A percentile compares a stretch with the other conserved stretches of the same genome.
Evolutionary conservation across 2,113 vertebrate species (phyloP).

Genomic region (Plecturocebus donacophilus): DNA sequence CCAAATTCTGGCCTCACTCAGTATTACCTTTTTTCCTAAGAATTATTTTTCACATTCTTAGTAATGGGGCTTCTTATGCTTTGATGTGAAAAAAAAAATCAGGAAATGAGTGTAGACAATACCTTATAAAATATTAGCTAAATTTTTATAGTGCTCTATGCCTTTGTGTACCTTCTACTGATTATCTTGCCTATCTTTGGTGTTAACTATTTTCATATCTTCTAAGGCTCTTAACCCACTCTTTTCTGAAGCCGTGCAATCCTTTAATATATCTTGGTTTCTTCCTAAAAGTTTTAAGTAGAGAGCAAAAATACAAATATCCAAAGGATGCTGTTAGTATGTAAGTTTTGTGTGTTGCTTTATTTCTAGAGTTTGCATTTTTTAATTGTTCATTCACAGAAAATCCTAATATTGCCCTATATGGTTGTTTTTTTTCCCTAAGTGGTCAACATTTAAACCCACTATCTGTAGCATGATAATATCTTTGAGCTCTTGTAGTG

Average conservation of each 20-base stretch:
- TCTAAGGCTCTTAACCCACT: not conserved
- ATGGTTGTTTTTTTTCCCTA: not conserved
- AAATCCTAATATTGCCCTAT: not conserved
- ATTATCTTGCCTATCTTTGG: not conserved
- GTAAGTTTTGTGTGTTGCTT: slow-evolving; percentile 47
- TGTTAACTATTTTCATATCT: not conserved
- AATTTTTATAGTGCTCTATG: not conserved
- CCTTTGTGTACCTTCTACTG: slow-evolving; percentile 29
- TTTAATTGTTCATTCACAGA: slow-evolving; percentile 38
- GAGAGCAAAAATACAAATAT: slow-evolving; percentile 52
- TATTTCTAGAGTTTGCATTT: slow-evolving; percentile 58
- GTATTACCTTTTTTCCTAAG: slow-evolving; percentile 17
- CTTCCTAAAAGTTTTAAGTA: slow-evolving; percentile 49
- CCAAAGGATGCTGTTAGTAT: slow-evolving; percentile 47
- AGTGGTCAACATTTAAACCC: slow-evolving; percentile 33
- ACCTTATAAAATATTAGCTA: not conserved
- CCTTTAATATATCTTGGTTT: slow-evolving; percentile 38
- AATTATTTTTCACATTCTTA: slow-evolving; percentile 41
- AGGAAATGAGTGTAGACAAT: not conserved
- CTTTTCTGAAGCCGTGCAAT: slow-evolving; percentile 49
- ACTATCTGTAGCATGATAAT: not conserved
- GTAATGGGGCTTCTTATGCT: not conserved
- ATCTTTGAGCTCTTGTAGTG: slow-evolving; percentile 32
- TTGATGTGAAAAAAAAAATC: not conserved
- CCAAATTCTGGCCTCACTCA: slow-evolving; percentile 19